phyloP scores from a whole-genome alignment of 2,888 invertebrate genomes.

The Mimachlamys varia region DNA sequence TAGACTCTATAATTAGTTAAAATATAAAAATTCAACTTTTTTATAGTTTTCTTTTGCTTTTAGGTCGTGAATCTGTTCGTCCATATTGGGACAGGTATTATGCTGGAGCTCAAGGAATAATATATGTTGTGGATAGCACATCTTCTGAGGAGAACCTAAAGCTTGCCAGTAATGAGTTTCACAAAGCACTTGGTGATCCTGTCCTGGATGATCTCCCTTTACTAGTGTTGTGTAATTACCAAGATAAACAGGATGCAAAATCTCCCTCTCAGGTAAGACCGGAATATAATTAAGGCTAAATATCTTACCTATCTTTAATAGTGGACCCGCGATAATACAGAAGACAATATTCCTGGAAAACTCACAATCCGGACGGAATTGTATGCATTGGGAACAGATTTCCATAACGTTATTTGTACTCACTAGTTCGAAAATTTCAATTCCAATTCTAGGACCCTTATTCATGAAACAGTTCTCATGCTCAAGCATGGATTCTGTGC shows the following conservation, averaged over 20 bases:
- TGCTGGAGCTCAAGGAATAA: conserved; percentile 73
- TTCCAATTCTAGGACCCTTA: no score
- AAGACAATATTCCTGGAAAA: no score
- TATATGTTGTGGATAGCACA: conserved; percentile 77
- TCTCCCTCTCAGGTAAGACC: conserved; percentile 70
- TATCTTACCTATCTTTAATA: no score
- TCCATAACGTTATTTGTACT: no score
- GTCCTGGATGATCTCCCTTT: conserved; percentile 72
- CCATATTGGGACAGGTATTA: conserved; percentile 79
- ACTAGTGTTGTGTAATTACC: conserved; percentile 75
- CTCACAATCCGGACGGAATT: no score
- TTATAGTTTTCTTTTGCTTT: not conserved
- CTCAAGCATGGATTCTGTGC: no score
- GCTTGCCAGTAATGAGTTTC: conserved; percentile 65
- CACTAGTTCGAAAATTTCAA: no score
- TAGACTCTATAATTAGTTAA: no score
- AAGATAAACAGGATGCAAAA: conserved; percentile 72
- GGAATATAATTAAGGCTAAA: not conserved
- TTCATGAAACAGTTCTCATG: no score
- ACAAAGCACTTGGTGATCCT: conserved; percentile 70
- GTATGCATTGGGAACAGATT: no score
- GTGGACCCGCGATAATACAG: no score
- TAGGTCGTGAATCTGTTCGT: conserved; percentile 77
- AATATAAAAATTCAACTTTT: not conserved
- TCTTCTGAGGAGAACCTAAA: conserved; percentile 68